A percentile compares a stretch with the other conserved stretches of the same genome.
Conservation (phyloP, 2,888 invertebrate species). For the Archaeoteleia sp. region DNA sequence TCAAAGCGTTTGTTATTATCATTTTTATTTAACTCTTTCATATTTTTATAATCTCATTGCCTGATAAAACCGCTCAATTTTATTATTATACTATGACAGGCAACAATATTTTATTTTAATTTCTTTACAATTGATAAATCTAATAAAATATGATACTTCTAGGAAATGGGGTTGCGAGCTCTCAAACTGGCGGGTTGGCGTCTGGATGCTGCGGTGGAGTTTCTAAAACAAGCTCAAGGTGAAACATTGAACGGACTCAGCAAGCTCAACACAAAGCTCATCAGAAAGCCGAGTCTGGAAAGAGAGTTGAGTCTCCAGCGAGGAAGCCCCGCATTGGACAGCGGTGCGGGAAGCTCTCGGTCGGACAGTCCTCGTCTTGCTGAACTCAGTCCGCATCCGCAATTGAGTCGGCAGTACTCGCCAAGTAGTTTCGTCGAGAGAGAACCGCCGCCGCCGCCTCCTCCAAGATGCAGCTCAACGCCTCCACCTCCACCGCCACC, state of each 20-base stretch:
- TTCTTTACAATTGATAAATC: conserved; percentile 1
- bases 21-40: too few species aligned
- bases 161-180: conserved; percentile 83
- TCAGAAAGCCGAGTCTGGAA: conserved; percentile 91
- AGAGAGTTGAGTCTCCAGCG: conserved; percentile 85
- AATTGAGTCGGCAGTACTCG: conserved; percentile 84
- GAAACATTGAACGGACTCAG: conserved; percentile 79
- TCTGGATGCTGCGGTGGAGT: conserved; percentile 82
- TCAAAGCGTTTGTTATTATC: too few species aligned
- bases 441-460: conserved; percentile 82
- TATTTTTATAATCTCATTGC: too few species aligned
- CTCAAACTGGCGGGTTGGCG: conserved; percentile 83
- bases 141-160: conserved; percentile 59
- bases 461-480: conserved; percentile 84
- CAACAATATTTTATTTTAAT: neutral
- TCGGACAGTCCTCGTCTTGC: conserved; percentile 90
- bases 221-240: conserved; percentile 80
- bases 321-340: conserved; percentile 91
- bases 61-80: too few species aligned
- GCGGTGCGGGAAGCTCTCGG: conserved; percentile 90
- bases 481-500: conserved; percentile 80
- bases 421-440: conserved; percentile 79
- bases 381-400: conserved; percentile 79
- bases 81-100: too few species aligned
- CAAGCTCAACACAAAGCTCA: conserved; percentile 81